Base-by-base conservation (phyloP, 2,888 invertebrate genomes). In the Aporophyla lueneburgensis region DNA sequence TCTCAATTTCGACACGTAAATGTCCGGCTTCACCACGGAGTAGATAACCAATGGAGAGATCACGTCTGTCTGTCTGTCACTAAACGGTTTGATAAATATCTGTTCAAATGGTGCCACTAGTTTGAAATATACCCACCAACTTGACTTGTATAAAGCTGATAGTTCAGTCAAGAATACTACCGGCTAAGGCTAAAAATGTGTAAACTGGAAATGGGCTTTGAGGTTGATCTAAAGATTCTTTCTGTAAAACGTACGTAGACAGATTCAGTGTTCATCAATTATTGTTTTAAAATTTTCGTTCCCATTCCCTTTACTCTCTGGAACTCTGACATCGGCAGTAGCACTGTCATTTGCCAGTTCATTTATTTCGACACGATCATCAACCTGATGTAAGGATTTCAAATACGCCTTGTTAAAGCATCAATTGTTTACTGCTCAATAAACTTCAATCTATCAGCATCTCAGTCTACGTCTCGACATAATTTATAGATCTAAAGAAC, bases 1-100 rank as follows among this genome's bases (percentile, higher is more conserved):
- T 89, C 84, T 87, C 75, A 81, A 85, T 85, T 88, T 80, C 19
- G 51, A 27, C 74, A 76, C 78, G 68, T 68, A 79, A 80, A 80
- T 78, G 78, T 75, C 75, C 65, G 78, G 80, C 77, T 78, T 80
- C 62, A 73, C n/a, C 62, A 59, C 46, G 14, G 67, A 82, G n/a
- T 46, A 68, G n/a, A 54, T 56, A 76, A 27, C 40, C 14, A 76
- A 61, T 82, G 70, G 70, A 81, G 56, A 43, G 24, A 53, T 67
- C 43, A 63, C 49, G 19, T 33, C 33, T 33, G 33, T 33, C 33
- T 33, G 33, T 33, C 33, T 69, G 59, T 2, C 19, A 56, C 68
- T 67, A 16, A 62, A 62, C 14, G 40, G 21, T 21, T 59, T 62
- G 21, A 71, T 19, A 21, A n/a, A 73, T 21, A 19, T 59, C 14